Conservation (phyloP, 2,113 vertebrate species). For the Pristiophorus japonicus region DNA sequence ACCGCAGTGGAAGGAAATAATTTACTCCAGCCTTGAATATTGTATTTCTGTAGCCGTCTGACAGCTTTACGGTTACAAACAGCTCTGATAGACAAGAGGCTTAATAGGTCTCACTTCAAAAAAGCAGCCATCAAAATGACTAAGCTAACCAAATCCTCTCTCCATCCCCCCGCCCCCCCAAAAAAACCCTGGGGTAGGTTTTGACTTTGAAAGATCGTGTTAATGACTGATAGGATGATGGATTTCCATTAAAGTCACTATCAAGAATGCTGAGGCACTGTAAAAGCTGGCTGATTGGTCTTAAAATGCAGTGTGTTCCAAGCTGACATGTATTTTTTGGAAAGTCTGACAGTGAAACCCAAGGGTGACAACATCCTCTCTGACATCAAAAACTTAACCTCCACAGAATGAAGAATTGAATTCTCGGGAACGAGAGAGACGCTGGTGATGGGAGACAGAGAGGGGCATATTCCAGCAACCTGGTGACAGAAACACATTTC, state of each 20-base stretch:
- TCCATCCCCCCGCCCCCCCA: no score
- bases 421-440: no score
- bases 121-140: background rate
- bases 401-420: no score
- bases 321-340: background rate
- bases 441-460: no score
- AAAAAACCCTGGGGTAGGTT: background rate
- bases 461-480: no score
- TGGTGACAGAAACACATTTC: no score
- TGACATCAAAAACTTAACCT: background rate
- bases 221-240: background rate
- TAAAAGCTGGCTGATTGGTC: no score
- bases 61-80: background rate
- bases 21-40: background rate
- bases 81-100: background rate
- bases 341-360: background rate
- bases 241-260: background rate
- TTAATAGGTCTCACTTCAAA: background rate
- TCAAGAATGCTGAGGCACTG: no score
- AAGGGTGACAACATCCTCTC: background rate
- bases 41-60: no score
- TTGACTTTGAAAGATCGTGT: background rate
- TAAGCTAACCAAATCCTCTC: background rate
- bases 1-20: background rate
- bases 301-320: no score